A percentile compares a stretch with the other conserved stretches of the same genome.
Conservation (phyloP, 1,140 invertebrate genomes). For the Harpegnathos saltator region DNA sequence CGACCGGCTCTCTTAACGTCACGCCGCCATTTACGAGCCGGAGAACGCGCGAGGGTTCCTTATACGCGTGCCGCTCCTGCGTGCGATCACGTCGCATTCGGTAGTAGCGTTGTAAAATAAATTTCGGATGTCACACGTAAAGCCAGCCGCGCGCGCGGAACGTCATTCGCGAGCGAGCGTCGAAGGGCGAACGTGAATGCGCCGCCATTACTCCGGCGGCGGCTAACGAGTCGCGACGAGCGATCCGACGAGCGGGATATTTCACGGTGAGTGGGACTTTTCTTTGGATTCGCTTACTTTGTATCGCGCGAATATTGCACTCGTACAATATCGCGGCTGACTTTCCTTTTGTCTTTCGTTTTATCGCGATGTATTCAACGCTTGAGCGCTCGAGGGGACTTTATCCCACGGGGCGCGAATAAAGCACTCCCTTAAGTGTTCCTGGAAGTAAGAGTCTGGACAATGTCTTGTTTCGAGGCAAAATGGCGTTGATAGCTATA, state of each 20-base stretch:
- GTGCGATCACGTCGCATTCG: conserved; percentile 36
- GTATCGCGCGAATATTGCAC: too few relatives aligned
- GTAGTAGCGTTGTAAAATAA: conserved; percentile 52
- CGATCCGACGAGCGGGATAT: background rate
- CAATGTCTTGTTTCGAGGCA: too few relatives aligned
- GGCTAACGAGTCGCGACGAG: conserved; percentile 16
- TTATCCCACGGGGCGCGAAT: too few relatives aligned
- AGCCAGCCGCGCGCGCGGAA: conserved; percentile 1
- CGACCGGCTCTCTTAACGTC: conserved; percentile 54
- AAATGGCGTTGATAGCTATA: too few relatives aligned
- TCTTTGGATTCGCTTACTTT: too few relatives aligned
- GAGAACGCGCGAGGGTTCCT: conserved; percentile 1
- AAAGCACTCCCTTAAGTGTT: too few relatives aligned
- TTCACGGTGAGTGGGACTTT: background rate
- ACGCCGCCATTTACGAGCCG: conserved; percentile 61
- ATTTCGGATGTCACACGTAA: conserved; percentile 37
- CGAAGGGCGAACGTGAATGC: background rate
- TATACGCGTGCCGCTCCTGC: background rate
- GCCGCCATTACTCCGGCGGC: background rate
- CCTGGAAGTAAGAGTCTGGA: too few relatives aligned
- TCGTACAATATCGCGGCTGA: too few relatives aligned
- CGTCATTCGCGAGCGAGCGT: background rate
- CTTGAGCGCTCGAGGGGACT: too few relatives aligned
- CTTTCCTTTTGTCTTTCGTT: too few relatives aligned
- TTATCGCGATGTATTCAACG: too few relatives aligned